Conservation (phyloP, 1,140 invertebrate genomes). For the Mya arenaria region DNA sequence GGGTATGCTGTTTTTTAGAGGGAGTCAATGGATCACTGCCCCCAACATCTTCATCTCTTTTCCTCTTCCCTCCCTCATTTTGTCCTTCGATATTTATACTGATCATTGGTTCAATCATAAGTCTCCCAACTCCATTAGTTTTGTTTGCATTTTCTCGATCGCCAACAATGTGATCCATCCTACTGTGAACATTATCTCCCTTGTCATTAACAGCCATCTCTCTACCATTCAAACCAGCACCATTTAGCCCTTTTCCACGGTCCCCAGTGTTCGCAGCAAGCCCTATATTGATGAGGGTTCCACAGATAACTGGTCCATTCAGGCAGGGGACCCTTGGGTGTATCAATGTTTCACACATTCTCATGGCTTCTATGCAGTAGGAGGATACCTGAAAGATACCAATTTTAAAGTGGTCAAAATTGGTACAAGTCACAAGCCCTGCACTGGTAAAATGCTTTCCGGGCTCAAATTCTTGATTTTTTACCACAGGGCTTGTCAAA, state of each 20-base stretch:
- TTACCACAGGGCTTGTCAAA: no score
- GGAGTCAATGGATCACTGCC: neutral
- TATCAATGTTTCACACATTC: constrained; percentile 40
- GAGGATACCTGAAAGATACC: constrained; percentile 39
- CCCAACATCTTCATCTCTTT: constrained; percentile 10
- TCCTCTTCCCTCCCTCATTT: neutral
- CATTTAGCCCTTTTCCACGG: neutral
- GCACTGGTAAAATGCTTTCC: no score
- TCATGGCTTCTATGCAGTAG: constrained; percentile 36
- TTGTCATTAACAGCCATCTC: neutral
- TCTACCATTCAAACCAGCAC: neutral
- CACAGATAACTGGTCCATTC: constrained; percentile 52
- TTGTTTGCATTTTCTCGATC: neutral
- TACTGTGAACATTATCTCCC: neutral
- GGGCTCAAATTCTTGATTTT: no score
- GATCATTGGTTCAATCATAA: neutral
- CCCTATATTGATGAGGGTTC: constrained; percentile 23
- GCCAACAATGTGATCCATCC: neutral
- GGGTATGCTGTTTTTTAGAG: neutral
- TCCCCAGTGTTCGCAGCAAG: neutral
- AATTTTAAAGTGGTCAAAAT: no score
- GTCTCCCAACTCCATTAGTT: neutral
- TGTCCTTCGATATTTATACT: neutral
- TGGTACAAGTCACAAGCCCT: no score
- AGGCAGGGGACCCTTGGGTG: constrained; percentile 48